These are phyloP conservation scores for Caenorhabditis sinica DNA, from an alignment of 2,888 invertebrate species.

Conservation along the genomic window DNA sequence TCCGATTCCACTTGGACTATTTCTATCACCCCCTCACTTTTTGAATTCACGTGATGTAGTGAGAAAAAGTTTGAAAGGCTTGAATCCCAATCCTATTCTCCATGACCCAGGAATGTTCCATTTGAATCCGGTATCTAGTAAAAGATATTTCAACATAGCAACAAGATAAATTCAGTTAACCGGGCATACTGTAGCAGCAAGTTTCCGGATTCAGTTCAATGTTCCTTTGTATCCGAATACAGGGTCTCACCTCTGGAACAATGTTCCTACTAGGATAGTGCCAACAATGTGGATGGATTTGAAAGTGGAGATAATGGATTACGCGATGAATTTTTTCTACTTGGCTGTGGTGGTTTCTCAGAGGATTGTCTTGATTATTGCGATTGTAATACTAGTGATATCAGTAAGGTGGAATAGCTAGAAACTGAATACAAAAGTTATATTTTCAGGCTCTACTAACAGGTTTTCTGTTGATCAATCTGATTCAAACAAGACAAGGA, in stretches of 20 bases:
- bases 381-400: too few relatives aligned
- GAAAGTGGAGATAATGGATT: too few relatives aligned
- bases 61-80: not conserved
- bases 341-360: too few relatives aligned
- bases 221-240: conserved; percentile 20
- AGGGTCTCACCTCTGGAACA: conserved; percentile 16
- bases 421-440: too few relatives aligned
- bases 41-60: not conserved
- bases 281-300: too few relatives aligned
- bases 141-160: not conserved
- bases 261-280: conserved; percentile 26
- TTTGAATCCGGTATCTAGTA: conserved; percentile 15
- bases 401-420: too few relatives aligned
- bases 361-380: too few relatives aligned
- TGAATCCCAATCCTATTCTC: conserved; percentile 1
- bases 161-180: conserved; percentile 1
- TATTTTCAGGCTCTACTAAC: too few relatives aligned
- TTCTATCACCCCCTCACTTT: conserved; percentile 17
- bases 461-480: too few relatives aligned
- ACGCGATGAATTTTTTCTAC: too few relatives aligned
- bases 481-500: too few relatives aligned
- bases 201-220: conserved; percentile 31
- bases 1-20: not conserved
- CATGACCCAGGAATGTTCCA: conserved; percentile 35
- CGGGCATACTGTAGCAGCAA: conserved; percentile 28